A percentile compares a stretch with the other conserved stretches of the same genome.
Conservation (phyloP, 2,888 invertebrate species). For the Adelognathus sp. region DNA sequence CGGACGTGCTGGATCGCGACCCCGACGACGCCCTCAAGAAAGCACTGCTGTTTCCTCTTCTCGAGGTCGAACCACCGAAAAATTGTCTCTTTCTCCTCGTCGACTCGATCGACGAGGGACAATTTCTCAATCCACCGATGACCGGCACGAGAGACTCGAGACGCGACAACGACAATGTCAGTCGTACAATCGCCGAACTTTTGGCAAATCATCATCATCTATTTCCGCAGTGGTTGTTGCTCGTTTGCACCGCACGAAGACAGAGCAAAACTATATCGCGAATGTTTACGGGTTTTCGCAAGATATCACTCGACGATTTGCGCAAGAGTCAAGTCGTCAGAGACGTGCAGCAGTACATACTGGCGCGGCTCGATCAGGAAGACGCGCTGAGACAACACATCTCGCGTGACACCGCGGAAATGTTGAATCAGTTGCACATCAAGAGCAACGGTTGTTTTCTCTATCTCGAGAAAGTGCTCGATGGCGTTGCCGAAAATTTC, state of each 20-base stretch:
- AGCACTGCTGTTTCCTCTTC: constrained; percentile 92
- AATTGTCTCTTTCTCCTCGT: constrained; percentile 92
- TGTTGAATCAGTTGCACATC: constrained; percentile 96
- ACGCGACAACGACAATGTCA: constrained; percentile 78
- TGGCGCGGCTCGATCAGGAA: constrained; percentile 94
- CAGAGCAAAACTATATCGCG: constrained; percentile 90
- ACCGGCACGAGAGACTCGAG: constrained; percentile 81
- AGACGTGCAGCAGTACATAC: constrained; percentile 97
- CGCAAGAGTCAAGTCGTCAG: constrained; percentile 94
- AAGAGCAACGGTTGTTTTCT: constrained; percentile 97
- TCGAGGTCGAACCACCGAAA: constrained; percentile 93
- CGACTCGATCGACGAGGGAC: constrained; percentile 95
- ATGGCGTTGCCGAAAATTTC: constrained; percentile 96
- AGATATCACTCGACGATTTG: constrained; percentile 95
- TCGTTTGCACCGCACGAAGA: constrained; percentile 93
- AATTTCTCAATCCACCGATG: constrained; percentile 72
- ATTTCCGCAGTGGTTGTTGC: constrained; percentile 95
- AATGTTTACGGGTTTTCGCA: constrained; percentile 94
- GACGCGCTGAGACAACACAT: constrained; percentile 94
- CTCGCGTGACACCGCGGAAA: constrained; percentile 95
- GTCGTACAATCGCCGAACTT: constrained; percentile 90
- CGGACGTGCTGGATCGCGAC: constrained; percentile 91
- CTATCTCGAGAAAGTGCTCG: constrained; percentile 92
- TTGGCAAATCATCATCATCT: constrained; percentile 94
- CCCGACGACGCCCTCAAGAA: constrained; percentile 96